A percentile compares a stretch with the other conserved stretches of the same genome.
Conservation (phyloP, 2,888 invertebrate genomes). For the Ectropis crepuscularia region DNA sequence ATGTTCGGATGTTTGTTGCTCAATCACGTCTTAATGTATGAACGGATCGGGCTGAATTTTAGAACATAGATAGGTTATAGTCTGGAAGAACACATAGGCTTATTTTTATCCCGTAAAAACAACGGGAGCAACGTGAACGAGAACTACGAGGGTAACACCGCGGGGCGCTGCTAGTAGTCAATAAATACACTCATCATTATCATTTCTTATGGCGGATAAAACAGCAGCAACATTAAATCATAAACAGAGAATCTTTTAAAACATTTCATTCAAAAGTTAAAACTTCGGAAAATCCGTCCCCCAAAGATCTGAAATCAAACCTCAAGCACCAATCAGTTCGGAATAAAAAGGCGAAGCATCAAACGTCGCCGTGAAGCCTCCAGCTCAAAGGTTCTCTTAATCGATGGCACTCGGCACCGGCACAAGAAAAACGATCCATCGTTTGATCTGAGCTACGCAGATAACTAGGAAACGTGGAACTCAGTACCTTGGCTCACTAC, state of each 20-base stretch:
- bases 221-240: not conserved
- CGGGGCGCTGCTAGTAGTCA: no score
- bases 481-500: conserved; percentile 15
- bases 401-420: conserved; percentile 58
- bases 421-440: conserved; percentile 73
- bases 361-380: conserved; percentile 27
- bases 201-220: not conserved
- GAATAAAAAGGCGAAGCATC: conserved; percentile 27
- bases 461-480: conserved; percentile 65
- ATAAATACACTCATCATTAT: no score
- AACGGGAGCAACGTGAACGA: no score
- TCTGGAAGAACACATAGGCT: no score
- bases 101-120: no score
- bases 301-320: conserved; percentile 16
- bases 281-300: not conserved
- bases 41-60: no score
- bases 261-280: not conserved
- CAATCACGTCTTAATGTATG: no score
- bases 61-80: no score
- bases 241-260: conserved; percentile 17
- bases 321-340: conserved; percentile 21
- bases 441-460: conserved; percentile 70
- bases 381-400: conserved; percentile 47
- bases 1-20: no score
- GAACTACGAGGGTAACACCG: no score